Evolutionary conservation across 2,113 vertebrate species (phyloP).

Genomic region (Crocuta crocuta): DNA sequence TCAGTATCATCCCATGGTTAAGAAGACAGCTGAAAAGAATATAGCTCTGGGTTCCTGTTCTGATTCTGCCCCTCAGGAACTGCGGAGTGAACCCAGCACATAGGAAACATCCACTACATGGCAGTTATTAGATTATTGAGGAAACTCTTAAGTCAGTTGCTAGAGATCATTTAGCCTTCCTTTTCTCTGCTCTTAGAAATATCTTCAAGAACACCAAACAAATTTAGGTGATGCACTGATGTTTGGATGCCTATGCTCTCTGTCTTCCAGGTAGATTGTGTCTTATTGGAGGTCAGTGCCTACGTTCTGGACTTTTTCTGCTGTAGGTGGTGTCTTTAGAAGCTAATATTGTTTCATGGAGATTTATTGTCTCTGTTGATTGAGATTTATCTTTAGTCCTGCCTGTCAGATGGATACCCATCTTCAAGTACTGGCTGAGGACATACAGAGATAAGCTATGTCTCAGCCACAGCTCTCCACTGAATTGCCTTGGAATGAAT

Average conservation of each 20-base stretch:
- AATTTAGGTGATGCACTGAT: neutral
- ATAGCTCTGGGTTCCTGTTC: neutral
- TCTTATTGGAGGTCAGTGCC: neutral
- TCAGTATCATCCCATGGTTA: neutral
- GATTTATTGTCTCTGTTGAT: neutral
- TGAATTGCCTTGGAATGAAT: neutral
- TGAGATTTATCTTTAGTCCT: neutral
- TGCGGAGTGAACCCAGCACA: no score
- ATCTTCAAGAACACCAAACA: neutral
- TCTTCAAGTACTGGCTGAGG: neutral
- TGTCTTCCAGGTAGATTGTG: neutral
- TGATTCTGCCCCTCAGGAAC: neutral
- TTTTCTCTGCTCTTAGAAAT: neutral
- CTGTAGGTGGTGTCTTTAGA: neutral
- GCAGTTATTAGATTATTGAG: neutral
- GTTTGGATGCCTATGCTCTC: neutral
- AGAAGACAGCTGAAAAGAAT: neutral
- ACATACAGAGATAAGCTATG: accelerated
- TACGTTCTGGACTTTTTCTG: neutral
- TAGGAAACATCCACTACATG: neutral
- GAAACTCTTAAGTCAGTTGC: neutral
- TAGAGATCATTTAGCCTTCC: neutral
- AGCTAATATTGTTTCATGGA: neutral
- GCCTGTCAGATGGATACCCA: neutral
- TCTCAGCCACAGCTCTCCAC: neutral